Base-by-base conservation (phyloP, 2,797 vertebrate species). In the Dendrocincla tyrannina region DNA sequence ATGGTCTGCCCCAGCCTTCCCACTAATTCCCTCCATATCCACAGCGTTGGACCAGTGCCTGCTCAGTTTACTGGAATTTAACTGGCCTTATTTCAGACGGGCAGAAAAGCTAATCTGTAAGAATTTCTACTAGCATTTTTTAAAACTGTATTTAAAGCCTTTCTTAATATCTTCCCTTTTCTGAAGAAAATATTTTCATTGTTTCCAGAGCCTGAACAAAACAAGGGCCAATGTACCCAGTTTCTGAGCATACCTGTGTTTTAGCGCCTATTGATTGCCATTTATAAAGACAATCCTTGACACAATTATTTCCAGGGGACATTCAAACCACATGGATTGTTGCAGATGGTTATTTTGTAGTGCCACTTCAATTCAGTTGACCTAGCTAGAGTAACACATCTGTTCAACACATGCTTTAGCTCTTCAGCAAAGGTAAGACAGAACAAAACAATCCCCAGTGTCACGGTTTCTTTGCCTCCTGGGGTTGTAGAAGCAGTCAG, bases 261-360 rank as follows among this genome's bases (percentile, higher is more conserved):
- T 73, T 49, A 63, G 12, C 27, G 52, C 14, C 47, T 22, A 55
- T 85, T 87, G 52, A 59, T 69, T 77, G 30, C 14, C 56, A 77
- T 55, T 88, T 27, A 8, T 41, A 44, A 84, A 52, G 47, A 28
- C n/a, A 87, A 18, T 14, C 12, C n/a, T 52, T 47, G 60, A 85
- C 67, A 17, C 11, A 9, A 37, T 44, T 89, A 1, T 63, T 70
- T 85, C 55, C 67, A 73, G 66, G 42, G 52, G 49, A 17, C 42
- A 41, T 63, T 49, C 0, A 0, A 74, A 62, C 23, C 15, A 20
- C 47, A 18, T 0, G 7, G 56, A 24, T 27, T 10, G 23, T 23
- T 64, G 67, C 52, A 67, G 60, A 49, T 17, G 75, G 68, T 63
- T 85, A 33, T 70, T 91, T 80, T 64, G 28, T 41, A 52, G 53